Evolutionary conservation across 2,888 invertebrate genomes (phyloP), one percentile per base, ranked within the genome.

Genomic region (Micropterix aruncella): DNA sequence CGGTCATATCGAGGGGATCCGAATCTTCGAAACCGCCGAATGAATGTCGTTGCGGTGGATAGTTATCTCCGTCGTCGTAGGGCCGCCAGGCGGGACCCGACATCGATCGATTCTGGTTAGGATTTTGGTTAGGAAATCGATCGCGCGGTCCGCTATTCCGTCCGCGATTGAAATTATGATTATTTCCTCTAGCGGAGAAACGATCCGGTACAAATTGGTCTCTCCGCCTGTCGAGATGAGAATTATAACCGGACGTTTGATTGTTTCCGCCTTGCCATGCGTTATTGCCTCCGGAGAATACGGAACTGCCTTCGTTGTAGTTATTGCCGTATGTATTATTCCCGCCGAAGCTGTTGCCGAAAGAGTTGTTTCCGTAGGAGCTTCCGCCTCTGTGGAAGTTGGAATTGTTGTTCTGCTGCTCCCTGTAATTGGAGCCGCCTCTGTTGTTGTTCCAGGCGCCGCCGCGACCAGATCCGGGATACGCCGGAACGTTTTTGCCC

Each of bases 401-500:
- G 42, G 41, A 27, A 9, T 44, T 40, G 18, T 45, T 40, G 17
- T 37, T 41, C 16, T 46, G 37, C 18, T 27, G 19, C 4, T 36
- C 27, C 38, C 47, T 19, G 42, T 49, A 40, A 42, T 43, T 27
- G 45, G 42, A 52, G 14, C 45, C 39, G 5, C 42, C 44, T 2
- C 51, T 47, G 27, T 45, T 49, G 38, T 69, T 66, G 45, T 57
- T 70, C 64, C 64, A 71, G 55, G 60, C 65, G 37, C 69, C 63
- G 2, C 70, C 65, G 4, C 74, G 69, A 2, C 73, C 71, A 43
- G 75, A 70, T 4, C 76, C 77, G 16, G 79, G 78, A 57, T 81
- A 79, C 57, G 80, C 70, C 1, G 83, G 83, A 12, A 72, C 75
- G 55, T 78, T 69, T 17, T 61, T 63, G 1, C 62, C 55, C 3